Base-by-base conservation (phyloP, 2,888 invertebrate species). In the Acanthosepion pharaonis region DNA sequence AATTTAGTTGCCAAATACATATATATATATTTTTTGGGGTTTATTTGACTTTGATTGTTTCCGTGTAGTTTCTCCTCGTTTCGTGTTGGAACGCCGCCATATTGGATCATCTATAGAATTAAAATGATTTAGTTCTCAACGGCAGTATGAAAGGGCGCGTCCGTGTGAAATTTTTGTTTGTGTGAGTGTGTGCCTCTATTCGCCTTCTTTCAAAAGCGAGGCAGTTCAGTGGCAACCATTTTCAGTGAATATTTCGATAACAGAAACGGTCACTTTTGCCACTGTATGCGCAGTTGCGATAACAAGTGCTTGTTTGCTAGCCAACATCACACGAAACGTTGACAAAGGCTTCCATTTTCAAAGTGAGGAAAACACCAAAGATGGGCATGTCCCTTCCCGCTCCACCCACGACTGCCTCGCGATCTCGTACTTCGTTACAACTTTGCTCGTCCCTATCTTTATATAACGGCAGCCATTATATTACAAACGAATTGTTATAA, bases 281-380 rank as follows among this genome's bases (percentile, higher is more conserved):
- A 78, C n/a, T 11, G 78, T n/a, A 15, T 78, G 78, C 78, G n/a
- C 78, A 78, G n/a, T 33, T 15, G n/a, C 78, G 78, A 78, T 78
- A 78, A 78, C 78, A n/a, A 78, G n/a, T n/a, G n/a, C 78, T 78
- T 78, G 78, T 78, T 78, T 78, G n/a, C n/a, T 33, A n/a, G 78
- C n/a, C 78, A n/a, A 78, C 59, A 78, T 78, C 78, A n/a, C 78
- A 78, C 59, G 78, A 33, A 78, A n/a, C n/a, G 11, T 78, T 0
- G 78, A 78, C n/a, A 78, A 78, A 78, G 15, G 59, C 59, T 59
- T 59, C 23, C 59, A 59, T 59, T 59, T 59, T 59, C 59, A 59
- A 59, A 59, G 59, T 23, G 59, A 59, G 25, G 55, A 2, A 78
- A 78, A 78, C 25, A 11, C 28, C 78, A 78, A 78, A 78, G 28